These are phyloP conservation scores for Chelonoidis abingdonii DNA, from an alignment of 2,113 vertebrate genomes.

Conservation along the genomic window DNA sequence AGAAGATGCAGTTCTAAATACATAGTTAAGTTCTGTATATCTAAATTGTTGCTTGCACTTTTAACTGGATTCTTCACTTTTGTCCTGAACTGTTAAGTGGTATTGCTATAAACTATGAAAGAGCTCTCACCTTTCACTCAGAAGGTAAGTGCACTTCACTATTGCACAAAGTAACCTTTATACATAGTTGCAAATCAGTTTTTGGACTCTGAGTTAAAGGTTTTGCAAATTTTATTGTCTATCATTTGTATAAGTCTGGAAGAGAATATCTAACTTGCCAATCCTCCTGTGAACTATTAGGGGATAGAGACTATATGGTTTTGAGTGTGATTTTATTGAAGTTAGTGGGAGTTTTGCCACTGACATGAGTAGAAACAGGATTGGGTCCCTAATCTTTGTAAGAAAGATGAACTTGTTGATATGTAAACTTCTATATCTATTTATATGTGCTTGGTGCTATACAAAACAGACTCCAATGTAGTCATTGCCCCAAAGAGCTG, in stretches of 20 bases:
- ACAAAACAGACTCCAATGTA: not conserved
- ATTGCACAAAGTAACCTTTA: not conserved
- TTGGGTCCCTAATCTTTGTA: not conserved
- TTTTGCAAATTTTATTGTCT: not conserved
- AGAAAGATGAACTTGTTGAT: not conserved
- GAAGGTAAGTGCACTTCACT: not conserved
- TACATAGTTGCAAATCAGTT: not conserved
- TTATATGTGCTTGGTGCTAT: not conserved
- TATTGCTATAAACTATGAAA: not conserved
- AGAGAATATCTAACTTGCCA: not conserved
- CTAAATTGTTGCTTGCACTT: not conserved
- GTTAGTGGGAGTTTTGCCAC: not conserved
- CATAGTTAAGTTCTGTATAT: not conserved
- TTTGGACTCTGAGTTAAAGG: not conserved
- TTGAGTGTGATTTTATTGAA: not conserved
- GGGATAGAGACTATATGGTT: not conserved
- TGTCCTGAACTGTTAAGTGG: accelerated
- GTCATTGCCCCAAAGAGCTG: not conserved
- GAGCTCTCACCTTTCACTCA: not conserved
- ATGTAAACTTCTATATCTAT: not conserved
- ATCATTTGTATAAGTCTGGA: not conserved
- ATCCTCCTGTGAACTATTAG: not conserved
- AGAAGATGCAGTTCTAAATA: not conserved
- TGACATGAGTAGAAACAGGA: accelerated
- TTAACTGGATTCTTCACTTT: not conserved